A percentile compares a stretch with the other conserved stretches of the same genome.
Conservation (phyloP, 2,888 invertebrate genomes). For the Geophilus truncorum region DNA sequence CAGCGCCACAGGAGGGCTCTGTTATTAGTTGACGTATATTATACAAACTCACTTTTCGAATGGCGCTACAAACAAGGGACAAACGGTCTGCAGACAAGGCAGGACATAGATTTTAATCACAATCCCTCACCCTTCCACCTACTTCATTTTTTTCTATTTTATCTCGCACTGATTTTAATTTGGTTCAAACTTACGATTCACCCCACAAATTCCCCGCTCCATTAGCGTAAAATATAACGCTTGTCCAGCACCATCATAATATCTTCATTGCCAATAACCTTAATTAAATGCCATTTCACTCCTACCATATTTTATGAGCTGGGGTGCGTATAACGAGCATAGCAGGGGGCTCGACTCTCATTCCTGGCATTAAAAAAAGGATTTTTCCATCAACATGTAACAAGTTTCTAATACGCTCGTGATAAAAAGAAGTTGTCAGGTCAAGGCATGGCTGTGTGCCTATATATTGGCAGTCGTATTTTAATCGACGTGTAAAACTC, state of each 20-base stretch:
- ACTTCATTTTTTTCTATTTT: background rate
- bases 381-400: constrained; percentile 15
- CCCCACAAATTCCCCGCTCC: background rate
- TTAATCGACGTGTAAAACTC: constrained; percentile 1
- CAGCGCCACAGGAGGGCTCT: background rate
- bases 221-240: constrained; percentile 8
- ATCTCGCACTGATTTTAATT: background rate
- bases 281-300: constrained; percentile 25
- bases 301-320: background rate
- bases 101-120: background rate
- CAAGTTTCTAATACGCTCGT: background rate
- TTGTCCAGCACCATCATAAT: constrained; percentile 18
- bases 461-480: background rate
- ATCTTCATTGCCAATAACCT: constrained; percentile 24
- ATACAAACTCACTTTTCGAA: background rate
- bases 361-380: constrained; percentile 14
- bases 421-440: background rate
- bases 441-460: background rate
- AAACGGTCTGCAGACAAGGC: background rate
- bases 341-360: constrained; percentile 1
- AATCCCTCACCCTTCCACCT: background rate
- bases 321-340: constrained; percentile 6
- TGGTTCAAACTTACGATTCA: background rate
- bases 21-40: constrained; percentile 1
- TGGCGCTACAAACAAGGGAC: background rate